phyloP scores from a whole-genome alignment of 2,888 invertebrate genomes.

The Tolmerus cingulatus region DNA sequence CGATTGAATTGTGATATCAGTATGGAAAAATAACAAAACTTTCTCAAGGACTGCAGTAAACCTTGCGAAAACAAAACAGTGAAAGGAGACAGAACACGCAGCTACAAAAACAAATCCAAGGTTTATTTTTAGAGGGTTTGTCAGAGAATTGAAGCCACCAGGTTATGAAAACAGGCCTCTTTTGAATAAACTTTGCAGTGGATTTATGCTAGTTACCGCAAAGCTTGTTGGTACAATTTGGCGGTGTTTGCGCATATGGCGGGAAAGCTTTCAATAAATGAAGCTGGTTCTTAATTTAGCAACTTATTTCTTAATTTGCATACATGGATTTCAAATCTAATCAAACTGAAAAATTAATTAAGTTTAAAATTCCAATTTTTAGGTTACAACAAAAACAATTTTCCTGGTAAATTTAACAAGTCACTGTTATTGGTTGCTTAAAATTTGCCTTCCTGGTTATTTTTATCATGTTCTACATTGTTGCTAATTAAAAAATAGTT shows the following conservation, averaged over 20 bases:
- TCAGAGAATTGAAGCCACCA: neutral
- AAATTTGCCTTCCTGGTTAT: too few species aligned
- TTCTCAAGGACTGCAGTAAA: neutral
- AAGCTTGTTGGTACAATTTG: neutral
- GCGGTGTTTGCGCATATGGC: neutral
- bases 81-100: neutral
- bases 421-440: too few species aligned
- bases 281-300: neutral
- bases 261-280: neutral
- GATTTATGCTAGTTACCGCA: neutral
- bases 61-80: neutral
- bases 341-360: too few species aligned
- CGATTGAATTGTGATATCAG: neutral
- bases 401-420: too few species aligned
- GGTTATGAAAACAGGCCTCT: neutral
- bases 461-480: too few species aligned
- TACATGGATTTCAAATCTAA: too few species aligned
- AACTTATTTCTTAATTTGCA: neutral
- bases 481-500: too few species aligned
- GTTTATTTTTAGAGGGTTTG: neutral
- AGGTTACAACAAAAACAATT: too few species aligned
- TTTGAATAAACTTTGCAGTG: neutral
- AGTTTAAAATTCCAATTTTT: too few species aligned
- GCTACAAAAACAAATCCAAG: neutral
- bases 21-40: neutral